These are phyloP conservation scores for Chaetodon trifascialis DNA, from an alignment of 2,113 vertebrate genomes.

Conservation along the genomic window DNA sequence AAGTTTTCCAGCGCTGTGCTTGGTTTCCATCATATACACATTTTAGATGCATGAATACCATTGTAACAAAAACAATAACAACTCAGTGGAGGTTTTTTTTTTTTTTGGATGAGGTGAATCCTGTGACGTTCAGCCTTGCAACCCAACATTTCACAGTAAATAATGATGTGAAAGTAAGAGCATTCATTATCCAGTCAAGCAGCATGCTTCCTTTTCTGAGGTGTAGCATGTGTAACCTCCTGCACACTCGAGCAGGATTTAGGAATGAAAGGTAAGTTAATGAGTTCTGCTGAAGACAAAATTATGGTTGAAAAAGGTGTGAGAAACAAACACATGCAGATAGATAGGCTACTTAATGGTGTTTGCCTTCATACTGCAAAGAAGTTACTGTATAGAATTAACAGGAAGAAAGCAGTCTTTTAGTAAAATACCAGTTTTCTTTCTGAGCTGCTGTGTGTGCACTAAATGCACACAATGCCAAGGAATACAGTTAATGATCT, in stretches of 20 bases:
- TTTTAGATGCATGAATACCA: conserved; percentile 59
- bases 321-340: conserved; percentile 48
- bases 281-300: conserved; percentile 68
- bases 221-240: conserved; percentile 55
- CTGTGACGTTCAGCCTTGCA: conserved; percentile 49
- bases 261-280: conserved; percentile 75
- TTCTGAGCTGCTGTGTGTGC: conserved; percentile 29
- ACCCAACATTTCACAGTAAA: conserved; percentile 68
- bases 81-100: conserved; percentile 40
- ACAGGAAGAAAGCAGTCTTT: conserved; percentile 15
- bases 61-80: conserved; percentile 62
- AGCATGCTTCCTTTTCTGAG: conserved; percentile 40
- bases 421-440: conserved; percentile 22
- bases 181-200: conserved; percentile 71
- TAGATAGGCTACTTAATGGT: conserved; percentile 55
- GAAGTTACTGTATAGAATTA: conserved; percentile 59
- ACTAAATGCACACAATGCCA: conserved; percentile 23
- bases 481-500: conserved; percentile 21
- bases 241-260: conserved; percentile 64
- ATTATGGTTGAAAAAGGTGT: conserved; percentile 52
- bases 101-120: conserved; percentile 59
- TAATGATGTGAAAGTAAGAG: conserved; percentile 51
- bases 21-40: conserved; percentile 46
- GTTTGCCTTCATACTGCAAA: conserved; percentile 52
- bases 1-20: conserved; percentile 30